Base-by-base conservation (phyloP, 2,888 invertebrate species). In the Cetonia aurata region DNA sequence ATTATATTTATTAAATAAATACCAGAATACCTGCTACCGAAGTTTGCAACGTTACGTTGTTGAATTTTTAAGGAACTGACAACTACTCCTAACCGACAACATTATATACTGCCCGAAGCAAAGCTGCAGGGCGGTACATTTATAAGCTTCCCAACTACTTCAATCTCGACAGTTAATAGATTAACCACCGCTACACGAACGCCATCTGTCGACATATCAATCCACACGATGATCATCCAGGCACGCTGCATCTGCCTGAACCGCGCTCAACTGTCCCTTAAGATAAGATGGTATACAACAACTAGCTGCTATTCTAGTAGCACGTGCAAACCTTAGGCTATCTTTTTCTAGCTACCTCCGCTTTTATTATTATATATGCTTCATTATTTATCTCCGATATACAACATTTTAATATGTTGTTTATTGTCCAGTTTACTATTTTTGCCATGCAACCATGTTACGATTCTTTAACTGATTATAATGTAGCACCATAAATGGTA, bases 121-220 rank as follows among this genome's bases (percentile, higher is more conserved):
- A 41, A 57, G 12, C 41, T 62, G 17, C 1, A 25, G 52, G 19
- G 25, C 25, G 6, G 12, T 25, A 52, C 4, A 25, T 3, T 4
- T 60, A 60, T 60, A 60, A 60, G 46, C 25, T 60, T 46, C 48
- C 55, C 33, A 55, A 55, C 31, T n/a, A 17, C 57, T 41, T 48
- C 33, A 62, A 50, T 48, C 48, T 62, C 17, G 62, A 62, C 62
- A 50, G 62, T 50, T 62, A 62, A 62, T 31, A 37, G 62, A 62
- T 62, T 62, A 62, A 33, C 50, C 15, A 62, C 33, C 50, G 33
- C 15, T 17, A 48, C 50, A 62, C 62, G 50, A 25, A 50, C 62
- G 37, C 48, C 62, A 62, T 50, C 62, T 62, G 62, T 62, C 10
- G 50, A 37, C 37, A 15, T 10, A 17, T 62, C 33, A 33, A 62